Base-by-base conservation (phyloP, 2,888 invertebrate genomes). In the Lasioglossum lativentre region DNA sequence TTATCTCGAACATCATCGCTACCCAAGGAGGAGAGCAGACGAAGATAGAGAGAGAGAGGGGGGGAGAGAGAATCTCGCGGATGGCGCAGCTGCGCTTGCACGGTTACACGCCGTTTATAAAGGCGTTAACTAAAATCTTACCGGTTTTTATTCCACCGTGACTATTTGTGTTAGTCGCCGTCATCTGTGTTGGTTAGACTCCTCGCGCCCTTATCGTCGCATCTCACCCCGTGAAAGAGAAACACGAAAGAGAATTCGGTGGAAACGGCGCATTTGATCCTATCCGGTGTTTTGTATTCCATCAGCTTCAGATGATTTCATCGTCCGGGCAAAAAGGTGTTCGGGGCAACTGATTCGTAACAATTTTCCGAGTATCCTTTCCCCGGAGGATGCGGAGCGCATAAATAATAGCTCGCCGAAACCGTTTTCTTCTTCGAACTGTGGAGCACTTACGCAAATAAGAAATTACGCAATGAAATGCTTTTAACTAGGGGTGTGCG, bases 1-100 rank as follows among this genome's bases (percentile, higher is more conserved):
- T 91, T 91, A 91, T 90, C 90, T 89, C 81, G 75, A 75, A 84
- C 86, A 82, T 80, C 86, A 88, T 90, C 90, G 84, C 56, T 47
- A 59, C 23, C 56, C 52, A 45, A 3, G 75, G 6, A 6, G 30
- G 63, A 30, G 19, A 63, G 63, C 16, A 30, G 30, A 63, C 6
- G 8, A 63, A 5, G 63, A 63, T 14, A 27, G 63, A 63, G 14
- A 27, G 27, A 63, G 59, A 16, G 66, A n/a, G n/a, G n/a, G n/a
- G n/a, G n/a, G n/a, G n/a, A 66, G 34, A 34, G 66, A 71, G 74
- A 77, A 83, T 77, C 82, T 85, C 66, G 63, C 82, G 82, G 52
- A 75, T 45, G 75, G 59, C 40, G 72, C 84, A 42, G 19, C 79
- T 72, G 72, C 83, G 68, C 52, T 34, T 82, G 81, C 72, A 82